Conservation (phyloP, 2,797 vertebrate species). For the Halcyon leucocephala region DNA sequence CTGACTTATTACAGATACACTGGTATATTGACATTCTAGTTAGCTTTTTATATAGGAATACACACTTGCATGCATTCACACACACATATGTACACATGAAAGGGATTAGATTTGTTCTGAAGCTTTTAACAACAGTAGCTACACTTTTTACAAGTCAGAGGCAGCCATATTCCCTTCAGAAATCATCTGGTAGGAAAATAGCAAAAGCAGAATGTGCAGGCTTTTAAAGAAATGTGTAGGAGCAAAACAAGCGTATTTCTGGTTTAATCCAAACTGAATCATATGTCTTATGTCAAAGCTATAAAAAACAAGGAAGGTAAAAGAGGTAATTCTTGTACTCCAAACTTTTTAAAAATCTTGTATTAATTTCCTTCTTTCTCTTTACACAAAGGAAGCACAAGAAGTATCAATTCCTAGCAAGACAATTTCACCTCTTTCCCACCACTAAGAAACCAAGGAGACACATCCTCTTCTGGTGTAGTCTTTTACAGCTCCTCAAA, state of each 20-base stretch:
- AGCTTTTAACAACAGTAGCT: background rate
- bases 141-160: background rate
- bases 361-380: slow-evolving; percentile 17
- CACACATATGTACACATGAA: background rate
- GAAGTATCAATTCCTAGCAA: background rate
- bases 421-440: slow-evolving; percentile 4
- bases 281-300: slow-evolving; percentile 52
- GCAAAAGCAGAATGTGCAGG: slow-evolving; percentile 1
- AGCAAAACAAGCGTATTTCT: slow-evolving; percentile 52
- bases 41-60: background rate
- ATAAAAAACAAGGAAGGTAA: slow-evolving; percentile 50
- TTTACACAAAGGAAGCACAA: background rate
- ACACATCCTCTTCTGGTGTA: background rate
- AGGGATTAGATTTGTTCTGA: background rate
- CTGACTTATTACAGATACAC: background rate
- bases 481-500: background rate
- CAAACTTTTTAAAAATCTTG: background rate
- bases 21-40: background rate
- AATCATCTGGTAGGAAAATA: slow-evolving; percentile 28
- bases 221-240: slow-evolving; percentile 50
- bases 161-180: slow-evolving; percentile 5
- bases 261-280: slow-evolving; percentile 53
- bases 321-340: slow-evolving; percentile 16
- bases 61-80: background rate
- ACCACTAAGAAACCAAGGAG: slow-evolving; percentile 17